Percentiles rank a stretch among this genome's conserved stretches.
Conservation (phyloP, 2,797 vertebrate species). For the Hephaestus fuliginosus region DNA sequence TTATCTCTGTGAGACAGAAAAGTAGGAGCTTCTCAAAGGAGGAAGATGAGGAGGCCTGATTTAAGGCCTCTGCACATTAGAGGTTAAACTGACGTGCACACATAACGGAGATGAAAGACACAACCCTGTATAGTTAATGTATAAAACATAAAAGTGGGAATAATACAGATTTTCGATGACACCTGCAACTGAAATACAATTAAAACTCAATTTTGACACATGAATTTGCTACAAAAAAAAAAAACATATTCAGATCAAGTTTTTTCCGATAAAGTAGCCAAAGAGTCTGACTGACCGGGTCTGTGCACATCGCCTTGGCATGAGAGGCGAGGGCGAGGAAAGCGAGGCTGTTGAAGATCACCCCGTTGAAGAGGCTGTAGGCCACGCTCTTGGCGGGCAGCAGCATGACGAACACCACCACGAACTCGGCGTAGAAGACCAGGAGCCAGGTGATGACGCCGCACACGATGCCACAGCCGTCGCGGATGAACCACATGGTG, state of each 20-base stretch:
- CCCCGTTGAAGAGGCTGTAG: slow-evolving; percentile 95
- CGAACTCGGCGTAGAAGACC: slow-evolving; percentile 97
- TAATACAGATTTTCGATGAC: too few relatives aligned
- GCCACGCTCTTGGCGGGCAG: slow-evolving; percentile 90
- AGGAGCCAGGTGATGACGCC: slow-evolving; percentile 96
- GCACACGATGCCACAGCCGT: slow-evolving; percentile 96
- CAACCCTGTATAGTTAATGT: too few relatives aligned
- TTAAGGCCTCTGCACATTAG: too few relatives aligned
- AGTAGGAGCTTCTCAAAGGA: too few relatives aligned
- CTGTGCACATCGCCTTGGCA: slow-evolving; percentile 96
- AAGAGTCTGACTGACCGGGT: slow-evolving; percentile 85
- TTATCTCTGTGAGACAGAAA: too few relatives aligned
- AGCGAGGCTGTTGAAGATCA: slow-evolving; percentile 92
- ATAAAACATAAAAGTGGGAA: too few relatives aligned
- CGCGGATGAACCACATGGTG: slow-evolving; percentile 98
- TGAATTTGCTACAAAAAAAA: neutral
- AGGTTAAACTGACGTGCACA: too few relatives aligned
- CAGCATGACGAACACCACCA: slow-evolving; percentile 97
- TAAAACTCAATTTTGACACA: neutral
- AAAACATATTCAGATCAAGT: neutral
- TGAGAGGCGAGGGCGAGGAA: slow-evolving; percentile 96
- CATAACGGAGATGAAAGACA: too few relatives aligned
- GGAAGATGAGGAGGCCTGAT: too few relatives aligned
- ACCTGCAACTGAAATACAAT: neutral
- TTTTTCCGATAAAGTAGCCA: neutral